Base-by-base conservation (phyloP, 2,113 vertebrate species). In the Gobius niger region DNA sequence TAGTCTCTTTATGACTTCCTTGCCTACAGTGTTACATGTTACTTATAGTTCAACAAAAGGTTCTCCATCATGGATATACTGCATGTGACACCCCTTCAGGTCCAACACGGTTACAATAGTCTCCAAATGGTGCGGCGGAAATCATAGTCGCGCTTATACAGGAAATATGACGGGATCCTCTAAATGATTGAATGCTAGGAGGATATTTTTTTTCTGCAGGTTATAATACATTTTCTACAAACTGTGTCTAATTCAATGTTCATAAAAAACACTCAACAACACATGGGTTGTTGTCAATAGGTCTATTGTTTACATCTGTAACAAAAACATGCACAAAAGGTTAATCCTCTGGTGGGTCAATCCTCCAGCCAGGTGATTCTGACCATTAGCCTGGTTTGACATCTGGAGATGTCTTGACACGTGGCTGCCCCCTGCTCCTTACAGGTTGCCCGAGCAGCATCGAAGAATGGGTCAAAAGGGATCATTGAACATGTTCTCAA, bases 21-120 rank as follows among this genome's bases (percentile, higher is more conserved):
- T 82, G 81, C 85, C 82, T 85, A 42, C 53, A 76, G 75, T 90
- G 87, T 89, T 87, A 85, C 72, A 85, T 61, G 72, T 85, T 82
- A 81, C 73, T 78, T 72, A 76, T 86, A 76, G 40, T 75, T 77
- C 64, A 51, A 67, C 79, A 78, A 78, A 78, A 82, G 47, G 74
- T 70, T 70, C 80, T 70, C 78, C 44, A 19, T 84, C 75, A 70
- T 68, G 61, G 72, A 73, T 68, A 50, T 80, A 65, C 73, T 87
- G 84, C 67, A 83, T 81, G 83, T 86, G 80, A 88, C 61, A 64
- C 78, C 68, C 76, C 65, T 82, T 84, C 53, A 65, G 68, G 72
- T 70, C 84, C 68, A 75, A 78, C 63, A 47, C 59, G 73, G n/a
- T 53, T 44, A 69, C 54, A 50, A 61, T 10, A 53, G 72, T 65